Conservation (phyloP, 2,113 vertebrate species). For the Gorsachius goisagi region DNA sequence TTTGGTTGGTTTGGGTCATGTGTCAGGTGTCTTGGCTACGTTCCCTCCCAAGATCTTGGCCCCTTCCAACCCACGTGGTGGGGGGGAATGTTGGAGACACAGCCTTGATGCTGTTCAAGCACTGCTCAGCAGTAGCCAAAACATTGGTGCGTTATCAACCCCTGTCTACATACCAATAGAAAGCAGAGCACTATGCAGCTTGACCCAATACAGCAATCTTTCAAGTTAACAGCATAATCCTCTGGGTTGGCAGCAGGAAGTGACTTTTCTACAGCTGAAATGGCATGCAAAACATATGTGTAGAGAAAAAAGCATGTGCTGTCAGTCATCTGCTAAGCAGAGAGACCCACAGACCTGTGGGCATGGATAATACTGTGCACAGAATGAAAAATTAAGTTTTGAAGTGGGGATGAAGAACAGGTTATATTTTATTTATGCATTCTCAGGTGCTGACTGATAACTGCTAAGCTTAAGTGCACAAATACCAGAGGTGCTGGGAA, state of each 20-base stretch:
- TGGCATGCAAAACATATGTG: background rate
- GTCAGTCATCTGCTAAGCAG: background rate
- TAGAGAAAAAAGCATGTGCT: background rate
- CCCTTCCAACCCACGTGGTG: too few relatives aligned
- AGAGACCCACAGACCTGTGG: background rate
- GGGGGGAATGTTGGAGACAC: too few relatives aligned
- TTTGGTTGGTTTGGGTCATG: too few relatives aligned
- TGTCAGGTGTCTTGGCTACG: too few relatives aligned
- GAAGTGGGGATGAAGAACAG: background rate
- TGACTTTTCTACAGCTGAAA: background rate
- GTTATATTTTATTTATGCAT: background rate
- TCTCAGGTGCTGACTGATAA: background rate
- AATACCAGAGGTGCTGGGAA: background rate
- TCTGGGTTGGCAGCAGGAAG: background rate
- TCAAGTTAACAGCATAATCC: background rate
- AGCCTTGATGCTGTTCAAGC: too few relatives aligned
- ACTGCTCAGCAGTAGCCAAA: too few relatives aligned
- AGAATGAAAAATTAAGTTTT: background rate
- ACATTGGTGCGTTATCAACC: too few relatives aligned
- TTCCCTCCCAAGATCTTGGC: too few relatives aligned
- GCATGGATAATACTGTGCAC: background rate
- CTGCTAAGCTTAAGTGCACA: background rate
- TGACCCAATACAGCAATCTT: background rate
- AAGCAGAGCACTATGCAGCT: too few relatives aligned
- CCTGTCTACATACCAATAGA: too few relatives aligned